These are phyloP conservation scores for Speoplatyrhinus poulsoni DNA, from an alignment of 2,113 vertebrate genomes.

Conservation along the genomic window DNA sequence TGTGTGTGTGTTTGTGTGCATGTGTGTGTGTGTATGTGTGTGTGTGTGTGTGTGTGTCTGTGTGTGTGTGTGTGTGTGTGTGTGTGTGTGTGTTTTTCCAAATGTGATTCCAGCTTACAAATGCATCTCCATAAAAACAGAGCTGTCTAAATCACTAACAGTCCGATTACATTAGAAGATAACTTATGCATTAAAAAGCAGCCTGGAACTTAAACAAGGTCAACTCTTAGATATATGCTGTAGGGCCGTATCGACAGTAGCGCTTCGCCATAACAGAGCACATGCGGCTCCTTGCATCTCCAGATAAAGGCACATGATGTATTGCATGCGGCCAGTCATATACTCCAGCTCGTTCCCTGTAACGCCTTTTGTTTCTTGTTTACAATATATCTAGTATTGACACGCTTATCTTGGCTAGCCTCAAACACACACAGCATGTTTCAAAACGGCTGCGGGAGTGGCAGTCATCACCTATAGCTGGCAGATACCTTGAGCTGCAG, in stretches of 20 bases:
- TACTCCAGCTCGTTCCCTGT: conserved; percentile 33
- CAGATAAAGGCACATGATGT: conserved; percentile 55
- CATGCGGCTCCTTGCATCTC: conserved; percentile 5
- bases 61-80: conserved; percentile 29
- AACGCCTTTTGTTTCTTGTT: conserved; percentile 37
- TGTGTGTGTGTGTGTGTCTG: conserved; percentile 19
- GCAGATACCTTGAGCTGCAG: conserved; percentile 62
- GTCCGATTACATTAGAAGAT: conserved; percentile 50
- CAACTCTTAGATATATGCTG: conserved; percentile 24
- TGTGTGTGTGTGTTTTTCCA: conserved; percentile 18
- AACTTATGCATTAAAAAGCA: conserved; percentile 48
- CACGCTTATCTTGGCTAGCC: conserved; percentile 35
- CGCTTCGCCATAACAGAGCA: conserved; percentile 36
- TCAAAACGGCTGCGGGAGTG: conserved; percentile 5
- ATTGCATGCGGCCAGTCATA: conserved; percentile 29
- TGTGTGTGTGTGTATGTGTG: conserved; percentile 34
- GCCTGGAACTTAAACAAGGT: conserved; percentile 59
- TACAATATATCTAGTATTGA: conserved; percentile 56
- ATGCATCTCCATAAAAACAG: conserved; percentile 31
- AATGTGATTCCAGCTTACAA: conserved; percentile 6
- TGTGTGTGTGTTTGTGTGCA: conserved; percentile 30
- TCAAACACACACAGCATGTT: conserved; percentile 3
- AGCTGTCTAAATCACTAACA: conserved; percentile 30
- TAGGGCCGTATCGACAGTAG: neutral
- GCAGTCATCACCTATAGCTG: neutral